Evolutionary conservation across 1,140 invertebrate genomes (phyloP), one percentile per base, ranked within the genome.

Genomic region (Plectus sambesii): DNA sequence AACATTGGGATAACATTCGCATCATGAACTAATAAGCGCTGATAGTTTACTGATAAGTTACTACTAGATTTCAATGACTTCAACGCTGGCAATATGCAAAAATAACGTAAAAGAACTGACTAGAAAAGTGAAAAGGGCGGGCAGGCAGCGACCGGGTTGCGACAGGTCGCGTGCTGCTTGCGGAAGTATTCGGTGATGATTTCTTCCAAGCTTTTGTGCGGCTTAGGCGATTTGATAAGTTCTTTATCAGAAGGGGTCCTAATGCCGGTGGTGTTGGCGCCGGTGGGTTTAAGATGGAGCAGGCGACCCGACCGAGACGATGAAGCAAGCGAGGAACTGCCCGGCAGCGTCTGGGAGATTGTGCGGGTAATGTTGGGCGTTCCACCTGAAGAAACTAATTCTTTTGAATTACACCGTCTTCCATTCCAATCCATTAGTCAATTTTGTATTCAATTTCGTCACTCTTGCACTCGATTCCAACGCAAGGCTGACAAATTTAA

Each of bases 81-180:
- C 26, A 40, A 46, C 12, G 19, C 36, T 15, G 5, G 17, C 5
- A 5, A 44, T 46, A n/a, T 42, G 4, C 29, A 26, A 29, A 33
- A 29, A 44, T n/a, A 44, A 41, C 5, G 44, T 4, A 5, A 45
- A 33, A 45, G 45, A 55, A 67, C 63, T 35, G 42, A 68, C 60
- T 56, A 54, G 42, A 61, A 66, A 8, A 78, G 59, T 24, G 76
- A 76, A 66, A 78, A 78, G 27, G 73, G 72, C 9, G 76, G 76
- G 68, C 77, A 78, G 4, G 75, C 76, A 3, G 72, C 69, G 5
- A 78, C 72, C 25, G 76, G 76, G 53, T 76, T 74, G 25, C 68
- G 66, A 57, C 76, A 78, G 6, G 68, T 51, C 3, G 73, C 69
- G 60, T 78, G 76, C 53, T 98, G 90, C 74, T 93, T 90, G 35